Evolutionary conservation across 2,888 invertebrate species (phyloP).

Genomic region (Tenthredo mesomela): DNA sequence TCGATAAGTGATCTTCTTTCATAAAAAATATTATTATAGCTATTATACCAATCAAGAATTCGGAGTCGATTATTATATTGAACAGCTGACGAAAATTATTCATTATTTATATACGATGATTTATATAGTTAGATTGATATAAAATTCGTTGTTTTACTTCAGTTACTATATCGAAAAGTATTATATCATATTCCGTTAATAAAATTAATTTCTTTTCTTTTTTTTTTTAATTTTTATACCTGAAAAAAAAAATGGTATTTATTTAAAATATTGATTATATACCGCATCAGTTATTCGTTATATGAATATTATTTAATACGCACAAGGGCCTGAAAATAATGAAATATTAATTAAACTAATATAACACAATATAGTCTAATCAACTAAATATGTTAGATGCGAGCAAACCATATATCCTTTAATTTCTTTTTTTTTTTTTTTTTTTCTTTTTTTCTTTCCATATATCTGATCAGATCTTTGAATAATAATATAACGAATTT

Average conservation of each 20-base stretch:
- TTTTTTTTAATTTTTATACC: background rate
- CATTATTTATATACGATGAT: background rate
- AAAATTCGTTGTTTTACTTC: background rate
- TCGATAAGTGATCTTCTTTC: background rate
- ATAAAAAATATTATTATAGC: background rate
- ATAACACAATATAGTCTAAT: no score
- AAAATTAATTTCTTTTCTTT: background rate
- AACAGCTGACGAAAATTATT: background rate
- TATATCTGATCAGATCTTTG: background rate
- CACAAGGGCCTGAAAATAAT: slow-evolving; percentile 46
- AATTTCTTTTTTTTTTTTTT: background rate
- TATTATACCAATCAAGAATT: background rate
- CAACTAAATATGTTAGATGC: background rate
- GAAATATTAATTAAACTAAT: background rate
- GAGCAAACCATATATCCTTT: background rate
- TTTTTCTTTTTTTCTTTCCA: background rate
- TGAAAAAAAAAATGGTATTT: background rate
- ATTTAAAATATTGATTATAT: background rate
- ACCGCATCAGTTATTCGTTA: no score
- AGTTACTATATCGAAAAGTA: background rate
- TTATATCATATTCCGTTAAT: background rate
- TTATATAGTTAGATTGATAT: background rate
- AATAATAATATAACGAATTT: background rate
- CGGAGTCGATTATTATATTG: background rate
- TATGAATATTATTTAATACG: no score